Evolutionary conservation across 2,888 invertebrate genomes (phyloP).

Genomic region (Ichneumoninae sp.): DNA sequence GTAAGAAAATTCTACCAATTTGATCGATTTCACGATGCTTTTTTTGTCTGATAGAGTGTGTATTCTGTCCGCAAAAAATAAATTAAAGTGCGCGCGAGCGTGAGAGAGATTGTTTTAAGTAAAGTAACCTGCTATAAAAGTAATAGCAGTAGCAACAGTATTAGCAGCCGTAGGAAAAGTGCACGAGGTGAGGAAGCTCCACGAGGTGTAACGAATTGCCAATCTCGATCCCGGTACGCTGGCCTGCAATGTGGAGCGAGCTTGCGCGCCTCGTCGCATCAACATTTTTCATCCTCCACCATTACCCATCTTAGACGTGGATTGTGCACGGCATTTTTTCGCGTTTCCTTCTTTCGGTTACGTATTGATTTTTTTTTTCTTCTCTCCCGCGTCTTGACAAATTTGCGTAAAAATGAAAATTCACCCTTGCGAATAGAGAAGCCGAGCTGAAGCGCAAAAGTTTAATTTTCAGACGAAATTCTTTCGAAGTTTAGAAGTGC

Average conservation of each 20-base stretch:
- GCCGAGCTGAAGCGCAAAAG: not conserved
- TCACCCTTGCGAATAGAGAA: constrained; percentile 4
- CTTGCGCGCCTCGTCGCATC: constrained; percentile 67
- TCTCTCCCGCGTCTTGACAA: not conserved
- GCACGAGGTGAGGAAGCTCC: constrained; percentile 50
- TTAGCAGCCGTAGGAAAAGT: constrained; percentile 26
- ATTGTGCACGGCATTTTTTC: constrained; percentile 68
- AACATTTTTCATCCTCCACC: constrained; percentile 71
- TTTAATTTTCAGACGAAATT: constrained; percentile 37
- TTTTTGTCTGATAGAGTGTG: not conserved
- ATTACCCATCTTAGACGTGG: constrained; percentile 69
- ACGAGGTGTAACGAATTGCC: constrained; percentile 77
- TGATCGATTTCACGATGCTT: not conserved
- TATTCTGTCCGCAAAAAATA: not conserved
- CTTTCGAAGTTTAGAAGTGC: not conserved
- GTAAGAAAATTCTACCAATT: no score
- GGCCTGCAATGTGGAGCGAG: constrained; percentile 26
- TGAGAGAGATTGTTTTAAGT: constrained; percentile 29
- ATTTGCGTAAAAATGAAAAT: not conserved
- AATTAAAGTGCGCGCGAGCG: not conserved
- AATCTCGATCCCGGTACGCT: constrained; percentile 72
- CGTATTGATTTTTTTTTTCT: not conserved
- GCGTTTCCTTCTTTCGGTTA: constrained; percentile 47
- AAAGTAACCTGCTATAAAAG: constrained; percentile 47
- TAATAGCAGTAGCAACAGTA: constrained; percentile 34